phyloP scores from a whole-genome alignment of 92 coral and sea anemone species.

The Parazoanthus atlanticus region DNA sequence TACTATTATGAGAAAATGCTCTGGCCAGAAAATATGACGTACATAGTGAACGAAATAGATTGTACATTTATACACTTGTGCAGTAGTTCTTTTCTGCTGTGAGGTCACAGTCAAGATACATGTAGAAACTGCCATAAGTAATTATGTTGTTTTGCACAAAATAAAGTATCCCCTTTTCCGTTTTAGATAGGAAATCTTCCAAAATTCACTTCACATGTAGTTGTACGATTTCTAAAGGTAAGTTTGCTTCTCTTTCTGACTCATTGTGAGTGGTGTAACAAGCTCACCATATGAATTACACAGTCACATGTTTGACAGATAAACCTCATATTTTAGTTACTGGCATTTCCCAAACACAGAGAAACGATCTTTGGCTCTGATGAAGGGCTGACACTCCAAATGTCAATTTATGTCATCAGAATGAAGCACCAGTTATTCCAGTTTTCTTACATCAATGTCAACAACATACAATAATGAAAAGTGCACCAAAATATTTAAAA shows the following conservation, averaged over 20 bases:
- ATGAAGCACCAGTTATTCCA: too few species aligned
- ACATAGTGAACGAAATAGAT: too few species aligned
- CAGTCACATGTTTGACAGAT: neutral
- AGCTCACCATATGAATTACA: too few species aligned
- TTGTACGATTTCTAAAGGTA: conserved; percentile 95
- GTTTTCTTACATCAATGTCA: neutral
- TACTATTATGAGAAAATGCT: too few species aligned
- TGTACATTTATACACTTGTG: too few species aligned
- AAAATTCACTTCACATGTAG: conserved; percentile 98
- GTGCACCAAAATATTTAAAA: neutral
- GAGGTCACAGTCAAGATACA: neutral
- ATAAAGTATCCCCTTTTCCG: neutral
- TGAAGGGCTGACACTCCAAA: too few species aligned
- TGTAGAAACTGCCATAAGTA: too few species aligned
- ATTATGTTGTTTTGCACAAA: neutral
- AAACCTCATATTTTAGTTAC: neutral
- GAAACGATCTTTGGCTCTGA: too few species aligned
- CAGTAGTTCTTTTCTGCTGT: too few species aligned
- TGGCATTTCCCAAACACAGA: neutral
- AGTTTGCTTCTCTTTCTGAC: neutral
- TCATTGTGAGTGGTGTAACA: neutral
- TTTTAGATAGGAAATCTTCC: conserved; percentile 86
- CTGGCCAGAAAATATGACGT: too few species aligned
- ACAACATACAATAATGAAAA: neutral
- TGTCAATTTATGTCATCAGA: too few species aligned